phyloP scores from a whole-genome alignment of 1,140 invertebrate species.

The Myzus persicae region DNA sequence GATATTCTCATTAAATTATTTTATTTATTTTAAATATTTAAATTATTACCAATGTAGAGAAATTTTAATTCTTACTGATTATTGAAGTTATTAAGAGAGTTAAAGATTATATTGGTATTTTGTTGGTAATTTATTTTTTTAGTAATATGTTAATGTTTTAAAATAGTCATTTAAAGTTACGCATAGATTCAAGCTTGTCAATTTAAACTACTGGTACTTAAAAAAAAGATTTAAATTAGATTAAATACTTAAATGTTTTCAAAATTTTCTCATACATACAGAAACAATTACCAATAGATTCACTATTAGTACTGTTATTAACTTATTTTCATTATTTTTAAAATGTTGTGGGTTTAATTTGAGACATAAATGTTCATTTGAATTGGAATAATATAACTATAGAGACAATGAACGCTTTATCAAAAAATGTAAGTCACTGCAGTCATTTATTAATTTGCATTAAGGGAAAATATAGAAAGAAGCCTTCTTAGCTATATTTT shows the following conservation, averaged over 20 bases:
- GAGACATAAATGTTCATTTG: background rate
- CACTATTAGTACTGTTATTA: background rate
- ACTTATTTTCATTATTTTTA: background rate
- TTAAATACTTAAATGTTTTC: too few species aligned
- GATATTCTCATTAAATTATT: too few species aligned
- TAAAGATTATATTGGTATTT: background rate
- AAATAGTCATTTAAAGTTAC: background rate
- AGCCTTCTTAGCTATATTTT: background rate
- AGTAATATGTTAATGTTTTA: background rate
- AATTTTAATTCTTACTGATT: background rate
- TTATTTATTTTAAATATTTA: too few species aligned
- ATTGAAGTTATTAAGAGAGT: background rate
- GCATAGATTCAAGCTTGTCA: background rate
- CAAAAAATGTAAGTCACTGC: background rate
- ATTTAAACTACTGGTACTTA: background rate
- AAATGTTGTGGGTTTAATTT: background rate
- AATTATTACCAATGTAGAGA: too few species aligned
- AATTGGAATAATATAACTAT: background rate
- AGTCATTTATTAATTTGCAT: constrained; percentile 16
- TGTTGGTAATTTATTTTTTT: background rate
- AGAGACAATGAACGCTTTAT: background rate
- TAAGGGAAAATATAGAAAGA: background rate
- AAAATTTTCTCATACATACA: too few species aligned
- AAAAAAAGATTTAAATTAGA: background rate
- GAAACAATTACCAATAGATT: too few species aligned